These are phyloP conservation scores for Oenanthe melanoleuca DNA, from an alignment of 2,113 vertebrate species.

Conservation along the genomic window DNA sequence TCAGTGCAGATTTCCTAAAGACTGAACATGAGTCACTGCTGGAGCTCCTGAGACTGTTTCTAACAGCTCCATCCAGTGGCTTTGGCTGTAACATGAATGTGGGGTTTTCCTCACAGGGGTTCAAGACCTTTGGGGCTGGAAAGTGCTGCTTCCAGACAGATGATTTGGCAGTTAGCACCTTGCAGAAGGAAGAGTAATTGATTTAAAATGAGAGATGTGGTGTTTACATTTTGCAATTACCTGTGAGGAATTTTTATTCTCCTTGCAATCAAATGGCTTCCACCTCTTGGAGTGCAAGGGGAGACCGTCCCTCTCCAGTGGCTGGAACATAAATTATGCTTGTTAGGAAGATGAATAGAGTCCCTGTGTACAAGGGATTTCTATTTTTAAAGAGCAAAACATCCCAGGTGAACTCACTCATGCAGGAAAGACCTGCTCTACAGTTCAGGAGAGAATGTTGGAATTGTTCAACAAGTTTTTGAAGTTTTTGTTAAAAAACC, in stretches of 20 bases:
- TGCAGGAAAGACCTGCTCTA: not conserved
- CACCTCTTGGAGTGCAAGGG: not conserved
- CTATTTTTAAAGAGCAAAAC: constrained; percentile 4
- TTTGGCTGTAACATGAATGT: not conserved
- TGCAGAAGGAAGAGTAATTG: not conserved
- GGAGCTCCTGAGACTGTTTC: not conserved
- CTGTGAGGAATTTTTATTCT: not conserved
- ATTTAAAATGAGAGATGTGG: not conserved
- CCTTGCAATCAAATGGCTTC: not conserved
- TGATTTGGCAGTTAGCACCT: not conserved
- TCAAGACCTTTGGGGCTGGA: not conserved
- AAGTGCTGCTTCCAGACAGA: not conserved
- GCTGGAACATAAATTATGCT: not conserved
- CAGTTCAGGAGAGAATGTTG: not conserved
- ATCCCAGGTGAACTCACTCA: not conserved
- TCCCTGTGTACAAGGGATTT: not conserved
- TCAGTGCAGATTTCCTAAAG: not conserved
- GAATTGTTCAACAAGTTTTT: not conserved
- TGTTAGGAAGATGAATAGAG: not conserved
- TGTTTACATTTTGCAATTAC: not conserved
- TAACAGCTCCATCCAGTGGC: constrained; percentile 61
- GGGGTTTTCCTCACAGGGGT: not conserved
- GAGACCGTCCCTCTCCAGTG: not conserved
- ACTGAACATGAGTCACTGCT: not conserved
- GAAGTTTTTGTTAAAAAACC: not conserved